These are phyloP conservation scores for Phortica magna DNA, from an alignment of 2,888 invertebrate genomes.

Conservation along the genomic window DNA sequence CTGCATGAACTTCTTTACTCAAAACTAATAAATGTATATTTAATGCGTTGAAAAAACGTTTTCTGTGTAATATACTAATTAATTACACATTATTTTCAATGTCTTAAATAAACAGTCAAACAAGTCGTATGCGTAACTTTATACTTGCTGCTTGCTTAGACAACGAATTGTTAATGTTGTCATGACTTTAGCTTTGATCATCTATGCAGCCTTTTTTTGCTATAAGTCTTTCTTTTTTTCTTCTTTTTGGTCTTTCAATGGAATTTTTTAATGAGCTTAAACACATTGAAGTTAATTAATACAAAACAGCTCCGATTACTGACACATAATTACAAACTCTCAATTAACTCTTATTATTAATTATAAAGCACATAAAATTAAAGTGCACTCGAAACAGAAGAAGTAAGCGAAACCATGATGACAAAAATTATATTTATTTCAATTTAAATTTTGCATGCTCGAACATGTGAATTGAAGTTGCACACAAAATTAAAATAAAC, in stretches of 20 bases:
- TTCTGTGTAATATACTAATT: not conserved
- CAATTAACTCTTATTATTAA: not conserved
- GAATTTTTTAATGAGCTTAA: not conserved
- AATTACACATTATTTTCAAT: not conserved
- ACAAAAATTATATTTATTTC: not conserved
- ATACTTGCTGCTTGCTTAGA: too few species aligned
- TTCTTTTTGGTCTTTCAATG: not conserved
- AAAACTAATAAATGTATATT: conserved; percentile 45
- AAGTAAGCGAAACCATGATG: not conserved
- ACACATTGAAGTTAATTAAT: not conserved
- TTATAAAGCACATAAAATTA: not conserved
- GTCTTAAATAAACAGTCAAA: not conserved
- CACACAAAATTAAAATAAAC: not conserved
- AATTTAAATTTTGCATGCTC: not conserved
- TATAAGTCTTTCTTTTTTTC: too few species aligned
- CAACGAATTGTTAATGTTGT: too few species aligned
- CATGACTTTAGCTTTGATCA: too few species aligned
- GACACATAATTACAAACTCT: not conserved
- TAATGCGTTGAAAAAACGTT: conserved; percentile 35
- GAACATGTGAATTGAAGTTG: not conserved
- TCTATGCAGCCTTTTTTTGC: too few species aligned
- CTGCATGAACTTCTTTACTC: not conserved
- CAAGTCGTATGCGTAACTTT: too few species aligned
- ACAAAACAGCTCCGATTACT: not conserved
- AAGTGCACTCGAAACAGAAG: not conserved